These are phyloP conservation scores for Synergus japonicus DNA, from an alignment of 2,888 invertebrate species.

Conservation along the genomic window DNA sequence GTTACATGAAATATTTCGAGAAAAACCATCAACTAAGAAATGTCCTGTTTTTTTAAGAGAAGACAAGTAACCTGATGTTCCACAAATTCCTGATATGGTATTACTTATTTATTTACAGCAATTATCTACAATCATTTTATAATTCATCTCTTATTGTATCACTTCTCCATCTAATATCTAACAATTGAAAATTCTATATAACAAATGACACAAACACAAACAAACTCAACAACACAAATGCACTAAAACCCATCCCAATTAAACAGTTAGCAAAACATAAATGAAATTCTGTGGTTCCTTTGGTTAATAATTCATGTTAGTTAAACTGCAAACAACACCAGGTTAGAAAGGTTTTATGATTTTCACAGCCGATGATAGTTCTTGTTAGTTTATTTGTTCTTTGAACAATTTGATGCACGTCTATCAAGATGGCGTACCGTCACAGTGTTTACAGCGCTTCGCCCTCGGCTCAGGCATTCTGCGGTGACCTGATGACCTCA, in stretches of 20 bases:
- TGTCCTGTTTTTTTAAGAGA: background rate
- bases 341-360: constrained; percentile 20
- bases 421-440: constrained; percentile 81
- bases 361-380: constrained; percentile 26
- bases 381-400: background rate
- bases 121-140: background rate
- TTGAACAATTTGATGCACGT: constrained; percentile 27
- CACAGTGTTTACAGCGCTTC: constrained; percentile 95
- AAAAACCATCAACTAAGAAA: too few species aligned
- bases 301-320: constrained; percentile 54
- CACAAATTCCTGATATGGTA: background rate
- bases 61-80: background rate
- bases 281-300: constrained; percentile 40
- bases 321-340: constrained; percentile 44
- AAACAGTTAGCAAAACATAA: constrained; percentile 13
- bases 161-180: background rate
- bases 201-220: constrained; percentile 10
- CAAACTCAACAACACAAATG: constrained; percentile 26
- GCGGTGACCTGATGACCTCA: constrained; percentile 76
- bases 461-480: constrained; percentile 87
- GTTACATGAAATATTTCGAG: too few species aligned
- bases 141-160: background rate
- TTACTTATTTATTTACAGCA: background rate
- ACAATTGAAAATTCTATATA: background rate
- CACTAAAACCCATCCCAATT: constrained; percentile 7